phyloP scores from a whole-genome alignment of 2,797 vertebrate genomes.

The Prunella strophiata region DNA sequence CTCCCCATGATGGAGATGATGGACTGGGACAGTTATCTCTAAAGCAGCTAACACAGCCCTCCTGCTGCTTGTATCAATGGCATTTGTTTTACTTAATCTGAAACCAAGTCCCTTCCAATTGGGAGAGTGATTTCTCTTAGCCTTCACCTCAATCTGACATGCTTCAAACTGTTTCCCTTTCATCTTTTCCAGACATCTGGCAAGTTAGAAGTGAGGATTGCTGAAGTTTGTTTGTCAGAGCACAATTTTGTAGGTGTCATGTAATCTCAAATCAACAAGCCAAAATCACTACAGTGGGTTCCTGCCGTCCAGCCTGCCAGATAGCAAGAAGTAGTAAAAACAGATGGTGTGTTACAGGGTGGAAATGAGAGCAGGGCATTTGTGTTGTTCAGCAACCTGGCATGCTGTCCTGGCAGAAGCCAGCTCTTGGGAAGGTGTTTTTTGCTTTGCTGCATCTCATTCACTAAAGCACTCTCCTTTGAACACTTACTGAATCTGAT shows the following conservation, averaged over 20 bases:
- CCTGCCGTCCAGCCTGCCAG: not conserved
- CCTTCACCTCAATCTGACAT: not conserved
- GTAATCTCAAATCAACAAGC: not conserved
- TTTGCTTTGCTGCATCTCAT: not conserved
- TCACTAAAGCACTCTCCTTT: conserved; percentile 11
- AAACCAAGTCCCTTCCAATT: not conserved
- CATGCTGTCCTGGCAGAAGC: not conserved
- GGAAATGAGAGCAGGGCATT: not conserved
- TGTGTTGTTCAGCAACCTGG: not conserved
- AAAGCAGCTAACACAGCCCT: not conserved
- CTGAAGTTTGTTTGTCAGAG: not conserved
- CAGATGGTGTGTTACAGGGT: not conserved
- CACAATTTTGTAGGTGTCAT: not conserved
- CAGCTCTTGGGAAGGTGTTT: not conserved
- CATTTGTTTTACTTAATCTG: not conserved
- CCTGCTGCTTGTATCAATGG: not conserved
- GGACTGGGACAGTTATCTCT: not conserved
- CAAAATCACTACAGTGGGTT: not conserved
- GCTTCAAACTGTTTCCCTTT: not conserved
- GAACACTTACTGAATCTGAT: not conserved
- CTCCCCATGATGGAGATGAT: too few relatives aligned
- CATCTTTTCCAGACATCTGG: not conserved
- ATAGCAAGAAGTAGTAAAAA: not conserved
- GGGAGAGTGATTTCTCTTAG: not conserved
- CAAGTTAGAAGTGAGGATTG: not conserved